A percentile compares a stretch with the other conserved stretches of the same genome.
Evolutionary conservation across 2,113 vertebrate species (phyloP).

Genomic region (Prionailurus viverrinus): DNA sequence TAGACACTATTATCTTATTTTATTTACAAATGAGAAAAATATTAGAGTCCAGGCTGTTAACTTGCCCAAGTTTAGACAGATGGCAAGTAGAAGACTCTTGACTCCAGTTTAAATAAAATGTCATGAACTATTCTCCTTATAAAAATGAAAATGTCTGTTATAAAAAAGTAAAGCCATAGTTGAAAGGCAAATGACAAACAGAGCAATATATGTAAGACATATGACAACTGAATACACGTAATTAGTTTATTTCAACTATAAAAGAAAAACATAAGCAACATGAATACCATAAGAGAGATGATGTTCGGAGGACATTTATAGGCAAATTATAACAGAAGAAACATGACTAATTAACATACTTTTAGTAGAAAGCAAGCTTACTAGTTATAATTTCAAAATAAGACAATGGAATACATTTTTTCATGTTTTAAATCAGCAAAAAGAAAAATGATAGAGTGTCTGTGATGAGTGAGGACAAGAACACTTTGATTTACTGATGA

Average conservation of each 20-base stretch:
- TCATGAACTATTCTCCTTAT: background rate
- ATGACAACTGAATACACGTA: background rate
- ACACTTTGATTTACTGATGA: background rate
- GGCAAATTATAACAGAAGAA: background rate
- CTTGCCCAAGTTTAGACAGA: background rate
- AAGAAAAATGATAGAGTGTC: background rate
- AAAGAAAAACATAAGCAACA: background rate
- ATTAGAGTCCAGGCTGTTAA: background rate
- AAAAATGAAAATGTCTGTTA: constrained; percentile 4
- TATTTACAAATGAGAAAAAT: background rate
- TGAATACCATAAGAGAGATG: background rate
- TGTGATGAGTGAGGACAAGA: background rate
- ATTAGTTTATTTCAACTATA: background rate
- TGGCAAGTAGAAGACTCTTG: background rate
- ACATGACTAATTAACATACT: background rate
- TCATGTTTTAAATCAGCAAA: background rate
- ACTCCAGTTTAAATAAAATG: background rate
- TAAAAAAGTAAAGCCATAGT: background rate
- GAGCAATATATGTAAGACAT: background rate
- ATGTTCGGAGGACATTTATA: background rate
- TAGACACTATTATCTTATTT: background rate
- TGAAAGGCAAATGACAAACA: constrained; percentile 10
- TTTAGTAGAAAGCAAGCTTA: background rate
- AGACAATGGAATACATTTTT: background rate
- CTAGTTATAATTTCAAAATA: background rate